Evolutionary conservation across 2,888 invertebrate species (phyloP).

Genomic region (Pseudococcus jackbeardsleyi): DNA sequence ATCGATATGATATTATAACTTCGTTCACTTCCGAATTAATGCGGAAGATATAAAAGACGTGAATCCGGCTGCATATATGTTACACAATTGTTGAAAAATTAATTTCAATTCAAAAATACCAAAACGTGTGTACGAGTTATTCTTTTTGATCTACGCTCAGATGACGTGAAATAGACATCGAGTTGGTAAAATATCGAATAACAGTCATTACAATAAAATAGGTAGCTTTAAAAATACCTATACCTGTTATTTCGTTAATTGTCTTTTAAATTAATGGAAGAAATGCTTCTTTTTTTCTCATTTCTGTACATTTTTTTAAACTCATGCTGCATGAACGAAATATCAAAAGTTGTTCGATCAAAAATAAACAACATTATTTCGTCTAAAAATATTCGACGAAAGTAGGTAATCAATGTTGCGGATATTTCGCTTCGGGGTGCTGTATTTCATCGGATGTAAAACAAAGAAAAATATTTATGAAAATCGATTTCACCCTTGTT

Average conservation of each 20-base stretch:
- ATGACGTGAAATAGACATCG: neutral
- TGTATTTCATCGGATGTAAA: neutral
- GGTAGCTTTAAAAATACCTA: too few relatives aligned
- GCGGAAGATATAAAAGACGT: neutral
- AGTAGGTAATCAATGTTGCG: neutral
- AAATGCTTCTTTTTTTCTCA: neutral
- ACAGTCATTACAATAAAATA: neutral
- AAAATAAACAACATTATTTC: neutral
- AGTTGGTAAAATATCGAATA: neutral
- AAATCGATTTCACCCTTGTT: neutral
- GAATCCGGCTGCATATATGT: neutral
- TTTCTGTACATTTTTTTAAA: neutral
- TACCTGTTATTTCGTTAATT: too few relatives aligned
- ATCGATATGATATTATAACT: conserved; percentile 4
- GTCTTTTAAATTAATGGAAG: neutral
- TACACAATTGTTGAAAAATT: conserved; percentile 5
- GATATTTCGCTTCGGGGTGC: neutral
- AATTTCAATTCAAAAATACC: conserved; percentile 9
- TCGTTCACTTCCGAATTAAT: neutral
- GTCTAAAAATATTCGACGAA: neutral
- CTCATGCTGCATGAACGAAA: neutral
- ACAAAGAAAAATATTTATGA: neutral
- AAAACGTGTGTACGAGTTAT: neutral
- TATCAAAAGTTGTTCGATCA: neutral
- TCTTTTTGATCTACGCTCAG: neutral